phyloP scores from a whole-genome alignment of 2,888 invertebrate species.

The Meganola albula region DNA sequence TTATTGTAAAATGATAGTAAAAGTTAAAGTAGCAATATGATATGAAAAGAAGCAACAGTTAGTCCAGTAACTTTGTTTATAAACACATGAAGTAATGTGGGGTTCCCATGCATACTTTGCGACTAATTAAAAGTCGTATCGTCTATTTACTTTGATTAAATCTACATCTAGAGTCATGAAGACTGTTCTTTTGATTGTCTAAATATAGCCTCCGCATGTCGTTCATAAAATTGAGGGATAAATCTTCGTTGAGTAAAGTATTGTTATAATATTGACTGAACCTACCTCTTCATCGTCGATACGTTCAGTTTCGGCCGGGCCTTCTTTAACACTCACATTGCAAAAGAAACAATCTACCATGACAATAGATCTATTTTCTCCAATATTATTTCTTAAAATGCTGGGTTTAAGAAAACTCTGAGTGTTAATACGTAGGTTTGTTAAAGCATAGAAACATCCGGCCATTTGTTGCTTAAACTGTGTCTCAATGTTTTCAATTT shows the following conservation, averaged over 20 bases:
- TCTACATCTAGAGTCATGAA: conserved; percentile 74
- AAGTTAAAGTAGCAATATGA: conserved; percentile 39
- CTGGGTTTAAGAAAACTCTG: no score
- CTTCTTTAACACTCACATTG: conserved; percentile 66
- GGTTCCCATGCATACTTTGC: conserved; percentile 65
- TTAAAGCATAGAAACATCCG: no score
- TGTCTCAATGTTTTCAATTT: no score
- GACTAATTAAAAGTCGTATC: conserved; percentile 49
- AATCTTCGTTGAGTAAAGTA: conserved; percentile 30
- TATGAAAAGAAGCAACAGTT: conserved; percentile 59
- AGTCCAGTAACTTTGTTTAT: conserved; percentile 77
- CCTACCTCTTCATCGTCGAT: conserved; percentile 72
- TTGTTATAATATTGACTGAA: conserved; percentile 54
- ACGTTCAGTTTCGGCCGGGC: conserved; percentile 65
- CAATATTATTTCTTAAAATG: conserved; percentile 64
- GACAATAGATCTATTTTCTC: conserved; percentile 72
- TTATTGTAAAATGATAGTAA: conserved; percentile 45
- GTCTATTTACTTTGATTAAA: conserved; percentile 41
- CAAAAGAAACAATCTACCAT: conserved; percentile 78
- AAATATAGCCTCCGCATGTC: conserved; percentile 61
- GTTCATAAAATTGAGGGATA: conserved; percentile 69
- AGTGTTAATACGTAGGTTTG: no score
- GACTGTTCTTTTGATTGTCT: conserved; percentile 66
- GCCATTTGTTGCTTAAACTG: no score
- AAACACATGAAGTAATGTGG: conserved; percentile 75